Conservation (phyloP, 2,888 invertebrate genomes). For the Agriotes lineatus region DNA sequence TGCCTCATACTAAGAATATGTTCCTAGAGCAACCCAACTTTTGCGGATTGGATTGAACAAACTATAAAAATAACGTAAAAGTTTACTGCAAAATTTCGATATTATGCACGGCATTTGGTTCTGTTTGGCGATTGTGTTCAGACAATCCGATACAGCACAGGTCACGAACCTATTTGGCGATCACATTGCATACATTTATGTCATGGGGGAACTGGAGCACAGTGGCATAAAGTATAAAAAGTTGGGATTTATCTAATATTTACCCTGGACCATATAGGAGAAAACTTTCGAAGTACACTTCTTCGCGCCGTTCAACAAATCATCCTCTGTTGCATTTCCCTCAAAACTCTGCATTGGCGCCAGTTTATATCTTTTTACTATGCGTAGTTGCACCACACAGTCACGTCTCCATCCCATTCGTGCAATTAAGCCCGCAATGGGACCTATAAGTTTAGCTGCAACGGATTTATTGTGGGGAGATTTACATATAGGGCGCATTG, state of each 20-base stretch:
- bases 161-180: constrained; percentile 31
- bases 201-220: constrained; percentile 22
- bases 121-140: neutral
- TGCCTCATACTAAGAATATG: neutral
- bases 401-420: constrained; percentile 25
- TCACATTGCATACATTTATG: constrained; percentile 17
- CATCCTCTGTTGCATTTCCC: constrained; percentile 31
- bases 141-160: constrained; percentile 8
- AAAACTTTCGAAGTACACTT: constrained; percentile 30
- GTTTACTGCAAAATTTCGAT: constrained; percentile 2
- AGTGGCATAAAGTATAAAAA: constrained; percentile 18
- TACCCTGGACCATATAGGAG: constrained; percentile 14
- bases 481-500: constrained; percentile 31
- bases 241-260: constrained; percentile 29
- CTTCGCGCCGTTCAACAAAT: constrained; percentile 32
- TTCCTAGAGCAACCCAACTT: neutral
- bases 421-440: constrained; percentile 36
- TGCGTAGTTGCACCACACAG: constrained; percentile 30
- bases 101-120: neutral
- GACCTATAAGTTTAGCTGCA: constrained; percentile 9
- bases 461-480: constrained; percentile 20
- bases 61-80: constrained; percentile 33
- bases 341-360: constrained; percentile 34
- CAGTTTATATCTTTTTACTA: constrained; percentile 40
- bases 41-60: constrained; percentile 29